Percentiles rank a stretch among this genome's conserved stretches.
Evolutionary conservation across 2,113 vertebrate species (phyloP).

Genomic region (Todiramphus saurophagus): DNA sequence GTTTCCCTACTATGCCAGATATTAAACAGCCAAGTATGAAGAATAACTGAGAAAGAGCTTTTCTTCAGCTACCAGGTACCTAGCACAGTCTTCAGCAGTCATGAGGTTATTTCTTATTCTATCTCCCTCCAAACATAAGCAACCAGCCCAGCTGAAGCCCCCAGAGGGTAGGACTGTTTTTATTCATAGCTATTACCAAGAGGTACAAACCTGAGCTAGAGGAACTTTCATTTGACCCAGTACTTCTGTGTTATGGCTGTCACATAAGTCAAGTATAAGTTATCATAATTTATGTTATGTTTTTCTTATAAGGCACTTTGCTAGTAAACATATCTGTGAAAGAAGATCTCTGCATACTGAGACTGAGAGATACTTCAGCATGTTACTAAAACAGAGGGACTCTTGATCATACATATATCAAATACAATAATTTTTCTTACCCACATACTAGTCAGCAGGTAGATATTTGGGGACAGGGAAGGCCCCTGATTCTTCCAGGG

Average conservation of each 20-base stretch:
- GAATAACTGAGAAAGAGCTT: background rate
- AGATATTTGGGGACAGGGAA: background rate
- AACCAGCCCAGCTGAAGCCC: background rate
- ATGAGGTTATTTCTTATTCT: background rate
- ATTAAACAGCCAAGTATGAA: background rate
- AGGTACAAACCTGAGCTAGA: background rate
- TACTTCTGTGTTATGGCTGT: background rate
- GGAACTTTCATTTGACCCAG: background rate
- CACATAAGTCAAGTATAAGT: background rate
- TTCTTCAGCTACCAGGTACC: background rate
- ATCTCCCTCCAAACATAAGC: background rate
- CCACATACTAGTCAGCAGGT: background rate
- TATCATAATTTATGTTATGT: background rate
- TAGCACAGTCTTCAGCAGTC: background rate
- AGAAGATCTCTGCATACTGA: background rate
- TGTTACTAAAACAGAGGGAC: background rate
- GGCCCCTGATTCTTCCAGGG: background rate
- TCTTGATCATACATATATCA: background rate
- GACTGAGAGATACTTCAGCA: background rate
- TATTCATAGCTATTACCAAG: background rate
- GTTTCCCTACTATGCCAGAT: background rate
- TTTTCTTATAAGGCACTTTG: background rate
- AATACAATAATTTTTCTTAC: background rate
- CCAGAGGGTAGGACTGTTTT: background rate
- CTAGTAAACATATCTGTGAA: background rate